These are phyloP conservation scores for Trachelipus rathkii DNA, from an alignment of 1,140 invertebrate species.

Conservation along the genomic window DNA sequence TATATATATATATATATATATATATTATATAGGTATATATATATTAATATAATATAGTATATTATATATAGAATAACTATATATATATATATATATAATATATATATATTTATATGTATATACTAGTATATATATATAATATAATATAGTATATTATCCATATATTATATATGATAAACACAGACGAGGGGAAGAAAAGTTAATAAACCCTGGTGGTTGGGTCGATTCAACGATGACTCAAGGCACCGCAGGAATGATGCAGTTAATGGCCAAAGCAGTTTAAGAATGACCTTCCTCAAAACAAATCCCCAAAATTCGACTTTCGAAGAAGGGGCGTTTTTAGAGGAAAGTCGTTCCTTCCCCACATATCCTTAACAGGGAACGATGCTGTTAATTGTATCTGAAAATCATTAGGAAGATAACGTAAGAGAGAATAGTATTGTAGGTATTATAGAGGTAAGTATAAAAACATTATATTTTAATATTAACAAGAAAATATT, in stretches of 20 bases:
- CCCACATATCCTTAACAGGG: conserved; percentile 55
- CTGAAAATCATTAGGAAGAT: too few relatives aligned
- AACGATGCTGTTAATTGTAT: conserved; percentile 54
- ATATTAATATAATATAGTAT: too few relatives aligned
- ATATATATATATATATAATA: conserved; percentile 1
- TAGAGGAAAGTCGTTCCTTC: conserved; percentile 51
- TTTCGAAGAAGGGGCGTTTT: conserved; percentile 48
- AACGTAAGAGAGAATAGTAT: too few relatives aligned
- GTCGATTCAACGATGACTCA: conserved; percentile 55
- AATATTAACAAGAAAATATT: too few relatives aligned
- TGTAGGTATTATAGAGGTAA: too few relatives aligned
- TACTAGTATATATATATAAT: neutral
- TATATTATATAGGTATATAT: too few relatives aligned
- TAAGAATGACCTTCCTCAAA: conserved; percentile 46
- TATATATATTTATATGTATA: conserved; percentile 7
- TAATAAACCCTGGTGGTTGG: conserved; percentile 53
- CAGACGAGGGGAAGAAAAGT: conserved; percentile 52
- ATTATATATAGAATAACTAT: too few relatives aligned
- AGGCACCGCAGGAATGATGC: conserved; percentile 53
- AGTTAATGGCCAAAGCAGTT: conserved; percentile 50
- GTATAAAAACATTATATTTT: too few relatives aligned
- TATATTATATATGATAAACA: neutral
- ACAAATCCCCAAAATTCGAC: conserved; percentile 49
- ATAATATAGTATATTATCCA: conserved; percentile 2
- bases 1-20: too few relatives aligned